These are phyloP conservation scores for Drosophila koepferae DNA, from an alignment of 2,888 invertebrate species.

Conservation along the genomic window DNA sequence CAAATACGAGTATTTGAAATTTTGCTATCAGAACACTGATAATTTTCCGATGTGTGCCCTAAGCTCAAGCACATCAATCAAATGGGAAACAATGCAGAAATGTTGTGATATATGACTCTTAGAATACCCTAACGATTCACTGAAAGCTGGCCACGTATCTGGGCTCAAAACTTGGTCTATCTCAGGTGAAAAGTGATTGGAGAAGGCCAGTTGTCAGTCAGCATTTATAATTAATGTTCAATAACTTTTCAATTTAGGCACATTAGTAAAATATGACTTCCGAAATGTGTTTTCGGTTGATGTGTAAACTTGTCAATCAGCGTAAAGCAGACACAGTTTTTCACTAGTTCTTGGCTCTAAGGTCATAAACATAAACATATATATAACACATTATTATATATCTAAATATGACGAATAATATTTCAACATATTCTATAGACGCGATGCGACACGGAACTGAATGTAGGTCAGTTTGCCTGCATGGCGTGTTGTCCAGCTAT, in stretches of 20 bases:
- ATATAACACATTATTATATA: slow-evolving; percentile 31
- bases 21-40: slow-evolving; percentile 6
- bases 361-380: slow-evolving; percentile 40
- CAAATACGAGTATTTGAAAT: slow-evolving; percentile 28
- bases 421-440: slow-evolving; percentile 44
- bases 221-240: slow-evolving; percentile 71
- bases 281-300: slow-evolving; percentile 38
- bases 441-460: slow-evolving; percentile 50
- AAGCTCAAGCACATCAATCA: slow-evolving; percentile 52
- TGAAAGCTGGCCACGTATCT: slow-evolving; percentile 47
- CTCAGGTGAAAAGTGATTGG: slow-evolving; percentile 45
- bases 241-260: slow-evolving; percentile 62
- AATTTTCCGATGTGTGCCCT: neutral
- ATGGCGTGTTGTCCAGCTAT: slow-evolving; percentile 59
- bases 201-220: slow-evolving; percentile 63
- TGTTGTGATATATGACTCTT: slow-evolving; percentile 33
- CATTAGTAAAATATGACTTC: slow-evolving; percentile 45
- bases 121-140: slow-evolving; percentile 39
- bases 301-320: slow-evolving; percentile 65
- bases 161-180: slow-evolving; percentile 22
- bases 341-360: slow-evolving; percentile 48
- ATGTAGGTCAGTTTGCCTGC: slow-evolving; percentile 69
- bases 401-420: slow-evolving; percentile 40
- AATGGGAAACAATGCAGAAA: slow-evolving; percentile 23
- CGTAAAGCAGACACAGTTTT: slow-evolving; percentile 25